Conservation (phyloP, 2,113 vertebrate genomes). For the Lichenostomus cassidix region DNA sequence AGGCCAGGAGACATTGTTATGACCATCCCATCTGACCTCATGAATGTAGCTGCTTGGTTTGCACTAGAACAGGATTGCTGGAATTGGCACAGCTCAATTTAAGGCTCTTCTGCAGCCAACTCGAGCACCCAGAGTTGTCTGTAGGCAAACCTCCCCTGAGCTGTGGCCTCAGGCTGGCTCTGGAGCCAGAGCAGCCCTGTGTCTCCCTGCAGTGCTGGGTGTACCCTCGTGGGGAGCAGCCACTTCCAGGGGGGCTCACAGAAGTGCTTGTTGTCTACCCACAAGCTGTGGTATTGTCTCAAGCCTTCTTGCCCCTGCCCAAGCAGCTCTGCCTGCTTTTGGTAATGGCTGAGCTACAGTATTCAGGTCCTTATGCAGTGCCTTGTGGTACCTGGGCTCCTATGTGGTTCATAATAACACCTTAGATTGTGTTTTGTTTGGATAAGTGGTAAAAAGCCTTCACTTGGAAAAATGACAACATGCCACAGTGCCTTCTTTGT, state of each 20-base stretch:
- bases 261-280: not conserved
- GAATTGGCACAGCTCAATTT: not conserved
- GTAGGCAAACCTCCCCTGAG: not conserved
- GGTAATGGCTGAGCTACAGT: not conserved
- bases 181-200: not conserved
- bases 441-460: not conserved
- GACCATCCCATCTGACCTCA: not conserved
- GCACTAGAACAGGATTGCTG: not conserved
- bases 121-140: not conserved
- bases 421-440: not conserved
- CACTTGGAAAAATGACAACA: not conserved
- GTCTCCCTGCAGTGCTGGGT: fast-evolving
- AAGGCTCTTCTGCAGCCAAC: not conserved
- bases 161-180: not conserved
- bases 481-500: not conserved
- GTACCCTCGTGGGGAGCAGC: fast-evolving
- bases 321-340: not conserved
- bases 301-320: not conserved
- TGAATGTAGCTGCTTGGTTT: not conserved
- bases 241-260: not conserved
- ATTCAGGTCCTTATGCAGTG: not conserved
- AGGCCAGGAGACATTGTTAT: not conserved
- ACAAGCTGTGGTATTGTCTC: not conserved
- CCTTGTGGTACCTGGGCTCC: not conserved
- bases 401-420: not conserved